Base-by-base conservation (phyloP, 2,888 invertebrate species). In the Sabatieria punctata region DNA sequence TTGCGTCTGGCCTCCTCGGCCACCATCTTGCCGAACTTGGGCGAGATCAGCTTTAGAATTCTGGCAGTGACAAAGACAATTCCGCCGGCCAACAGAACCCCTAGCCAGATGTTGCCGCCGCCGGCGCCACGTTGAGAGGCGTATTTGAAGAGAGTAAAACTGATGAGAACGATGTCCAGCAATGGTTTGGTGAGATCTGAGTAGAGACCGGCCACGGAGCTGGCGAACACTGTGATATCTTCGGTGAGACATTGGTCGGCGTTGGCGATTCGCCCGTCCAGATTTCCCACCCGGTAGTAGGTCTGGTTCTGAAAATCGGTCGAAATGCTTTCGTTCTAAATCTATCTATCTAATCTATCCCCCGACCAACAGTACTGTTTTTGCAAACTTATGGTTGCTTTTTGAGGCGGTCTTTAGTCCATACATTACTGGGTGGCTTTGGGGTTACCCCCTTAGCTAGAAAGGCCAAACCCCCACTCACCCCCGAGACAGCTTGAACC, bases 211-310 rank as follows among this genome's bases (percentile, higher is more conserved):
- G 93, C 89, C 45, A 71, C 60, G 3, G 60, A 58, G 39, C 59
- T 78, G 0, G 88, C 79, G 66, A 93, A 86, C 59, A 83, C 81
- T 22, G 84, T 82, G 53, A 95, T 84, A 70, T 95, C 95, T 67
- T 97, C 95, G 1, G 95, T 97, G 49, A 97, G 72, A 65, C 86
- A 80, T 68, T 97, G 95, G 67, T 95, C 93, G 25, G 89, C 88
- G 65, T 93, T 95, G 60, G 91, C 85, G 44, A 95, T 78, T 55
- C 95, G 76, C 15, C 83, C 83, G 65, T 95, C 95, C 57, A 95
- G 71, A 60, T 88, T 88, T 15, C 82, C 78, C 2, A 86, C 85
- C 50, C 85, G 76, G 65, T 88, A 89, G 67, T 88, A 89, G 1
- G 89, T 89, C 67, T 93, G 88, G 65, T n/a, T n/a, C n/a, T n/a